A percentile compares a stretch with the other conserved stretches of the same genome.
These are phyloP conservation scores for Panagrolaimus sp. DNA, from an alignment of 1,140 invertebrate genomes.

Conservation along the genomic window DNA sequence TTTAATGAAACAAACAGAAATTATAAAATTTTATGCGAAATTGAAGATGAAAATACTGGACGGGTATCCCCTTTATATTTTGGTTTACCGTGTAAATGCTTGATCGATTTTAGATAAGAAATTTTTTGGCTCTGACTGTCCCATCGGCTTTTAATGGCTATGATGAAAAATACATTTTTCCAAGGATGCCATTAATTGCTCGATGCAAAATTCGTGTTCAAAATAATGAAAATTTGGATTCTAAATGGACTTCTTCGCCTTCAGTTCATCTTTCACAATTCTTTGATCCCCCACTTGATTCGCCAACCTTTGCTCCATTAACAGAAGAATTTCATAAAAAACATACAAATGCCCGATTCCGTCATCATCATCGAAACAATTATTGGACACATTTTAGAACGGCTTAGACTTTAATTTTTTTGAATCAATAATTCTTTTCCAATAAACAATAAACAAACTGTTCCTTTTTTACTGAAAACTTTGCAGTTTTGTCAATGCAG, in stretches of 20 bases:
- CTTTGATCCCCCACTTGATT: not conserved
- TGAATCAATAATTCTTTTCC: too few species aligned
- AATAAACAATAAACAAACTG: too few species aligned
- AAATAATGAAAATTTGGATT: conserved; percentile 6
- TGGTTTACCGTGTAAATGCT: not conserved
- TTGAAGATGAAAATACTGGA: conserved; percentile 14
- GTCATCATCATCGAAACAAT: too few species aligned
- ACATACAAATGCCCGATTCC: too few species aligned
- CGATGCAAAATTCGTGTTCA: conserved; percentile 4
- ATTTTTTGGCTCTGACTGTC: not conserved
- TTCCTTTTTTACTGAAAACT: too few species aligned
- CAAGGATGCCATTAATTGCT: not conserved
- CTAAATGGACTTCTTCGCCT: not conserved
- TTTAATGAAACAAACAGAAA: not conserved
- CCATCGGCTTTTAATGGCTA: conserved; percentile 3
- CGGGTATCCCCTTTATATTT: not conserved
- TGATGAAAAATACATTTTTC: conserved; percentile 10
- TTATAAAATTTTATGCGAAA: conserved; percentile 5
- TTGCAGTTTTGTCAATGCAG: too few species aligned
- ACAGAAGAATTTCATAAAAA: too few species aligned
- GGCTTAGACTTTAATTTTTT: too few species aligned
- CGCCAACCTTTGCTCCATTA: too few species aligned
- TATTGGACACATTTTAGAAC: too few species aligned
- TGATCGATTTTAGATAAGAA: not conserved
- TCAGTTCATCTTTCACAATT: not conserved